These are phyloP conservation scores for Drosophila lowei DNA, from an alignment of 1,140 invertebrate genomes.

Conservation along the genomic window DNA sequence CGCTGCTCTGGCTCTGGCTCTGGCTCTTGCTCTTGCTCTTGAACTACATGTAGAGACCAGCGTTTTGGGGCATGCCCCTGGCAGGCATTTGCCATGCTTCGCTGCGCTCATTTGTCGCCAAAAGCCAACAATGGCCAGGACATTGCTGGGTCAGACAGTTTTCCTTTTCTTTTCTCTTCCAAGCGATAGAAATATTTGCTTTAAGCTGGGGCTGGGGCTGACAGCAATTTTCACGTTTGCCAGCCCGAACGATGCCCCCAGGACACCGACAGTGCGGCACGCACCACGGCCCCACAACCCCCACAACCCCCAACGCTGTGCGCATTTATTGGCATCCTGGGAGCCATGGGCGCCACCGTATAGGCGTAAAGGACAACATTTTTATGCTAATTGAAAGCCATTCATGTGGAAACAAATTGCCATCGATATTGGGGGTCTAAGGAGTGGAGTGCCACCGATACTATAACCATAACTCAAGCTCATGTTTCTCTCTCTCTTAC, in stretches of 20 bases:
- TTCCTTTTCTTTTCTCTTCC: not conserved
- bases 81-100: slow-evolving; percentile 45
- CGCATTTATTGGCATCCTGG: slow-evolving; percentile 61
- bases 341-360: slow-evolving; percentile 30
- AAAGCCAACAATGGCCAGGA: slow-evolving; percentile 24
- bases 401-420: slow-evolving; percentile 71
- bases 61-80: not conserved
- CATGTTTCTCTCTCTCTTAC: slow-evolving; percentile 4
- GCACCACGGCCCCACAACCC: not conserved
- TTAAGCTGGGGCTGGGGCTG: slow-evolving; percentile 23
- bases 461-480: slow-evolving; percentile 19
- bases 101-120: slow-evolving; percentile 71
- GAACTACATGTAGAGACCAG: slow-evolving; percentile 24
- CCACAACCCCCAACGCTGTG: not conserved
- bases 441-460: not conserved
- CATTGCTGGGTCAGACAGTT: slow-evolving; percentile 19
- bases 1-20: slow-evolving; percentile 29
- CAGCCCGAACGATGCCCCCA: slow-evolving; percentile 44
- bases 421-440: slow-evolving; percentile 29
- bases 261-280: slow-evolving; percentile 40
- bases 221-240: slow-evolving; percentile 47
- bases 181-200: slow-evolving; percentile 35
- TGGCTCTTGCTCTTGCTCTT: too few species aligned
- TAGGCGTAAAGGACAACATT: slow-evolving; percentile 55
- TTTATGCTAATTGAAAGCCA: slow-evolving; percentile 81